Evolutionary conservation across 1,140 invertebrate species (phyloP).

Genomic region (Hycleus cichorii): DNA sequence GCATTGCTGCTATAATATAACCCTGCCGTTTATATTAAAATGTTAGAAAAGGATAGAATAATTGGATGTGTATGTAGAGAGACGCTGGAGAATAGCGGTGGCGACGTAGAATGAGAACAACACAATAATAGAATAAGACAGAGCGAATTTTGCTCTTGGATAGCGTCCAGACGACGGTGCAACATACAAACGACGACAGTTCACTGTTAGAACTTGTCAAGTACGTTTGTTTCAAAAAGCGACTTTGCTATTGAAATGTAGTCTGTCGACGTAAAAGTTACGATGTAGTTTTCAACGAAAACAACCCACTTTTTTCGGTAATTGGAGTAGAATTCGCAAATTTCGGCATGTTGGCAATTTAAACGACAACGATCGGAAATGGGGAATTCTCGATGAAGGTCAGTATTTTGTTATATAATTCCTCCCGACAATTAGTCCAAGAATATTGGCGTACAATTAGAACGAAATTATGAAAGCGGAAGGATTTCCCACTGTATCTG

Average conservation of each 20-base stretch:
- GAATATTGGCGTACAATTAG: neutral
- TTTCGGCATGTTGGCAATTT: neutral
- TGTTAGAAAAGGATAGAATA: too few species aligned
- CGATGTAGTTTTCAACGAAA: slow-evolving; percentile 7
- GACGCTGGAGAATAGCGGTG: too few species aligned
- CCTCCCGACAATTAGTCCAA: neutral
- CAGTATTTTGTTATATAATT: neutral
- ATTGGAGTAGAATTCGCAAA: neutral
- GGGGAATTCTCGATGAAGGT: slow-evolving; percentile 7
- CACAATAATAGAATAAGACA: too few species aligned
- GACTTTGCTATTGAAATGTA: neutral
- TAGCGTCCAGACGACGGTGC: slow-evolving; percentile 23
- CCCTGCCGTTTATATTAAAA: too few species aligned
- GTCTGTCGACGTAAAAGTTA: neutral
- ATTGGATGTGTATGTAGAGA: too few species aligned
- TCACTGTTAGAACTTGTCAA: slow-evolving; percentile 17
- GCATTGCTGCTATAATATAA: too few species aligned
- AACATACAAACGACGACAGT: slow-evolving; percentile 13
- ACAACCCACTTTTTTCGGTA: neutral
- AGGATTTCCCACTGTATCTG: neutral
- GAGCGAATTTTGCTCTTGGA: slow-evolving; percentile 6
- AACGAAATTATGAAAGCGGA: neutral
- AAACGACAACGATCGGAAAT: neutral
- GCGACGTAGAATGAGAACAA: too few species aligned
- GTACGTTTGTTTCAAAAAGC: neutral